A percentile compares a stretch with the other conserved stretches of the same genome.
These are phyloP conservation scores for Synchiropus splendidus DNA, from an alignment of 2,113 vertebrate genomes.

Conservation along the genomic window DNA sequence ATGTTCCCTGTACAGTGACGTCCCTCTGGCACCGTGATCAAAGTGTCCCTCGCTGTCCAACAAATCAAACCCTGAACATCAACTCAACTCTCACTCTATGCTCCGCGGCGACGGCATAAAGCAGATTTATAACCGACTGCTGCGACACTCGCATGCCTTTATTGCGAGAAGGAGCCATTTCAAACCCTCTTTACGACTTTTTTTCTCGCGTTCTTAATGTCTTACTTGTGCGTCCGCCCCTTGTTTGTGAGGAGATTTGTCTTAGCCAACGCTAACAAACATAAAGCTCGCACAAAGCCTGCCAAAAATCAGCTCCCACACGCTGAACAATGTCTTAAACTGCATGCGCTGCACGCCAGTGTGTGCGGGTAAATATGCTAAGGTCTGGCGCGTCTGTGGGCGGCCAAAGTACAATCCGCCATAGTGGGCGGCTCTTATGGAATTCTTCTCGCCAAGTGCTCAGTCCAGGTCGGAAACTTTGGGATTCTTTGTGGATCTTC, in stretches of 20 bases:
- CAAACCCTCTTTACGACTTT: slow-evolving; percentile 22
- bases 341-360: slow-evolving; percentile 33
- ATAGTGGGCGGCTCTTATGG: slow-evolving; percentile 45
- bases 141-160: slow-evolving; percentile 14
- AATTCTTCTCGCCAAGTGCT: slow-evolving; percentile 26
- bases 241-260: slow-evolving; percentile 36
- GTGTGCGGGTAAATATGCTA: slow-evolving; percentile 34
- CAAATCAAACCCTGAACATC: no score
- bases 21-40: no score
- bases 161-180: slow-evolving; percentile 7
- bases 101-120: slow-evolving; percentile 2
- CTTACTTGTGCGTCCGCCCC: slow-evolving; percentile 15
- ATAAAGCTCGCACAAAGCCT: slow-evolving; percentile 35
- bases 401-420: slow-evolving; percentile 34
- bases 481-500: no score
- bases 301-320: slow-evolving; percentile 60
- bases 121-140: slow-evolving; percentile 9
- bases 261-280: slow-evolving; percentile 38
- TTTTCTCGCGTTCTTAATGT: slow-evolving; percentile 9
- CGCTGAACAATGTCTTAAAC: slow-evolving; percentile 50
- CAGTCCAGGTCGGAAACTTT: no score
- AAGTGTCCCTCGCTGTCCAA: no score
- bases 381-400: slow-evolving; percentile 38
- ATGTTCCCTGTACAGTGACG: no score
- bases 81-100: no score